These are phyloP conservation scores for Eupeodes latifasciatus DNA, from an alignment of 2,888 invertebrate genomes.

Conservation along the genomic window DNA sequence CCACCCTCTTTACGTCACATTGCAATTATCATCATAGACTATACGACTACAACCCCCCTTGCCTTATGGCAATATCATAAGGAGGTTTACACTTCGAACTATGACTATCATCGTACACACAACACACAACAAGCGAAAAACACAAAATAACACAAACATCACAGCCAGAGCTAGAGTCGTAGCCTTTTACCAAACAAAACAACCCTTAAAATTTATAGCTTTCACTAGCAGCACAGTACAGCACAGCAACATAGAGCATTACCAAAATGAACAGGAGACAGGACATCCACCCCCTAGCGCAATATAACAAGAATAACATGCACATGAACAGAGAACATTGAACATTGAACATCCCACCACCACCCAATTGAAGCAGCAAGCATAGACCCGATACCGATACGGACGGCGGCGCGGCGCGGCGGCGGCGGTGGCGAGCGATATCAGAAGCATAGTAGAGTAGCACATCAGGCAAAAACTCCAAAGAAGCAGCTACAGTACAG, in stretches of 20 bases:
- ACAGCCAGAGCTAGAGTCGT: slow-evolving; percentile 3
- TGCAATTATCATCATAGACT: slow-evolving; percentile 72
- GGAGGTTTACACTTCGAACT: slow-evolving; percentile 43
- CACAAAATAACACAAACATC: slow-evolving; percentile 56
- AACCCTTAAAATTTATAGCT: slow-evolving; percentile 75
- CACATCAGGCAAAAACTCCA: slow-evolving; percentile 56
- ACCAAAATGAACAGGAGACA: slow-evolving; percentile 46
- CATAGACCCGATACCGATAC: neutral
- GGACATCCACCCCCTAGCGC: slow-evolving; percentile 61
- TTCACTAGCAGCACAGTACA: slow-evolving; percentile 63
- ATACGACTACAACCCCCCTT: slow-evolving; percentile 27
- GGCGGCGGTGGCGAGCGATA: too few relatives aligned
- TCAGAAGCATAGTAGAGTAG: slow-evolving; percentile 28
- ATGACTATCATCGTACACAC: slow-evolving; percentile 50
- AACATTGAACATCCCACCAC: slow-evolving; percentile 45
- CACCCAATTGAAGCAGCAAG: slow-evolving; percentile 39
- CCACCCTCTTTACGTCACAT: slow-evolving; percentile 63
- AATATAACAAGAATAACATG: slow-evolving; percentile 44
- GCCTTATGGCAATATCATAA: slow-evolving; percentile 26
- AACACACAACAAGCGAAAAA: slow-evolving; percentile 43
- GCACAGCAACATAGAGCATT: slow-evolving; percentile 22
- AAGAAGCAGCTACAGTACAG: slow-evolving; percentile 29
- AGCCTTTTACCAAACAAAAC: slow-evolving; percentile 37
- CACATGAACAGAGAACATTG: slow-evolving; percentile 21
- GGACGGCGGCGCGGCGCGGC: too few relatives aligned